Percentiles rank a stretch among this genome's conserved stretches.
These are phyloP conservation scores for Drosophila paranaensis DNA, from an alignment of 2,888 invertebrate species.

Conservation along the genomic window DNA sequence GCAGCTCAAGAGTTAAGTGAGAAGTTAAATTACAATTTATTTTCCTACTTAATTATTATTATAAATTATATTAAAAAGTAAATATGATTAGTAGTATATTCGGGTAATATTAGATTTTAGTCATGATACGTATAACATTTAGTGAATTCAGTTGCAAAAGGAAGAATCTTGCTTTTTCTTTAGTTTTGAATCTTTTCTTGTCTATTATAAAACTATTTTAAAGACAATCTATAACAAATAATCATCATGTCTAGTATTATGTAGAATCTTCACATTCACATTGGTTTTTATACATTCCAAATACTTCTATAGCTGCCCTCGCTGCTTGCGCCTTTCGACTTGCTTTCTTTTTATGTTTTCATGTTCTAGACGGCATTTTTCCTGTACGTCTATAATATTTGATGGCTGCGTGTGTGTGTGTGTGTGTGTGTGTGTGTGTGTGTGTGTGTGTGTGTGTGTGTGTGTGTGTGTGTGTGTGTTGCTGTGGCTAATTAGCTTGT, in stretches of 20 bases:
- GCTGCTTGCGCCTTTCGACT: constrained; percentile 22
- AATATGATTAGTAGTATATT: too few relatives aligned
- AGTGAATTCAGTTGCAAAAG: too few relatives aligned
- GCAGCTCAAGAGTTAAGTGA: constrained; percentile 1
- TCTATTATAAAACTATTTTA: too few relatives aligned
- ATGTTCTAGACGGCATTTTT: constrained; percentile 59
- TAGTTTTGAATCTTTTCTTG: too few relatives aligned
- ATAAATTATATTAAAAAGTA: too few relatives aligned
- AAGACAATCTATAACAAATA: too few relatives aligned
- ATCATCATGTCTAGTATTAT: too few relatives aligned
- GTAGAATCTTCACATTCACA: background rate
- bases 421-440: constrained; percentile 18
- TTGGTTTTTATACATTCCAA: background rate
- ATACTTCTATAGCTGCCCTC: constrained; percentile 29
- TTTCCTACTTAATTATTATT: too few relatives aligned
- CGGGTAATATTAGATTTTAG: too few relatives aligned
- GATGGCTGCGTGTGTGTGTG: background rate
- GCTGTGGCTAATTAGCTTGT: constrained; percentile 78
- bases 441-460: constrained; percentile 14
- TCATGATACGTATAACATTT: too few relatives aligned
- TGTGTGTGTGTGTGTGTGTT: constrained; percentile 8
- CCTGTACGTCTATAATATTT: constrained; percentile 27
- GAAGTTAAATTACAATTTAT: too few relatives aligned
- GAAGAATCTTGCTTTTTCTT: too few relatives aligned
- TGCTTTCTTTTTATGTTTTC: constrained; percentile 61